Percentiles rank a stretch among this genome's conserved stretches.
Conservation (phyloP, 2,888 invertebrate species). For the Oscheius myriophilus region DNA sequence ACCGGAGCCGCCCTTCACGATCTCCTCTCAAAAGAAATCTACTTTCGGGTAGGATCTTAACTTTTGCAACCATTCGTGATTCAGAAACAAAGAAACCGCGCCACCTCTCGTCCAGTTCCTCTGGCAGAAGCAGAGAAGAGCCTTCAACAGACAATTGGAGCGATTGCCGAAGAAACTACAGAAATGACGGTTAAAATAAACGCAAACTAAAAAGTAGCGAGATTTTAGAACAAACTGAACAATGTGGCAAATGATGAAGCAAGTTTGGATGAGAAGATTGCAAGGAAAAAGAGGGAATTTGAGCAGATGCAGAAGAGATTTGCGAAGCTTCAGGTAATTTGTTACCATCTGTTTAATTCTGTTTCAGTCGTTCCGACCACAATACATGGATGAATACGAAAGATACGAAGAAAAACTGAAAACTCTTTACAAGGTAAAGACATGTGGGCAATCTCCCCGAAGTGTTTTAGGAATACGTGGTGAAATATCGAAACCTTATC, state of each 20-base stretch:
- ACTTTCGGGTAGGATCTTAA: slow-evolving; percentile 78
- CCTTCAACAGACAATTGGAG: slow-evolving; percentile 81
- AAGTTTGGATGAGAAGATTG: slow-evolving; percentile 88
- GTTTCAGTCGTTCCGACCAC: slow-evolving; percentile 77
- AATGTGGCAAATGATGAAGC: slow-evolving; percentile 88
- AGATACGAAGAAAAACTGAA: slow-evolving; percentile 86
- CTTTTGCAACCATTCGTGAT: slow-evolving; percentile 52
- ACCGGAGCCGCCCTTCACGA: slow-evolving; percentile 91
- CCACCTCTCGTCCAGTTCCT: slow-evolving; percentile 39
- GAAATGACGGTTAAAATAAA: slow-evolving; percentile 37
- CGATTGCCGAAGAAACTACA: slow-evolving; percentile 71
- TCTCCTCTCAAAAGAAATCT: slow-evolving; percentile 87
- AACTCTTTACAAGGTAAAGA: slow-evolving; percentile 73
- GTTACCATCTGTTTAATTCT: not conserved
- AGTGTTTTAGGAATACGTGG: slow-evolving; percentile 79
- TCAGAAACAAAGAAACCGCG: slow-evolving; percentile 41
- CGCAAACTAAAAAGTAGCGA: too few species aligned
- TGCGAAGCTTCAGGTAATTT: slow-evolving; percentile 83
- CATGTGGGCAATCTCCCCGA: not conserved
- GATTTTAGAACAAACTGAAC: slow-evolving; percentile 77
- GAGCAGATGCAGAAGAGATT: slow-evolving; percentile 91
- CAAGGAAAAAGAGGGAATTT: slow-evolving; percentile 87
- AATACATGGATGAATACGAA: slow-evolving; percentile 94
- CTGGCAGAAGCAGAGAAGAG: slow-evolving; percentile 81
- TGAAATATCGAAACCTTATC: slow-evolving; percentile 86